phyloP scores from a whole-genome alignment of 2,113 vertebrate genomes.

The Oostethus manadensis region DNA sequence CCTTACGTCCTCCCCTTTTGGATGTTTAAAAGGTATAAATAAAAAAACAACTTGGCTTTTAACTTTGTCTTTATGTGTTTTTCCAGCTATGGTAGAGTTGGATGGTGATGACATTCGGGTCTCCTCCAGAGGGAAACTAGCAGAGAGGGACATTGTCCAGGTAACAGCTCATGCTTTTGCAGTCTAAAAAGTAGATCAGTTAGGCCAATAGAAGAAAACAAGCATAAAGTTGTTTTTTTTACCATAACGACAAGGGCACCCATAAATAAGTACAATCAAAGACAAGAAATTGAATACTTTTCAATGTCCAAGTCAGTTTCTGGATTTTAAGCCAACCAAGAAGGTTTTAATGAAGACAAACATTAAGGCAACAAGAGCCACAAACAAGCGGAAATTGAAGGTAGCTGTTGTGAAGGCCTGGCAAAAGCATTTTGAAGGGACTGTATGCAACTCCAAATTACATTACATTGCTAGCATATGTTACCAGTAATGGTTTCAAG shows the following conservation, averaged over 20 bases:
- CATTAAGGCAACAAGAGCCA: no score
- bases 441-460: no score
- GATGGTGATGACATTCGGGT: slow-evolving; percentile 90
- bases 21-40: neutral
- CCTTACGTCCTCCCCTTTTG: neutral
- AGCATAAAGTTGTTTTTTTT: neutral
- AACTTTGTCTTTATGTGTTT: slow-evolving; percentile 11
- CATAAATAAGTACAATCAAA: neutral
- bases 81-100: slow-evolving; percentile 90
- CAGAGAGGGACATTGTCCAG: slow-evolving; percentile 92
- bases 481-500: no score
- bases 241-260: neutral
- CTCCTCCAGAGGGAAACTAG: slow-evolving; percentile 86
- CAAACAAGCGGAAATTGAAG: no score
- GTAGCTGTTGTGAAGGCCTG: no score
- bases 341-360: no score
- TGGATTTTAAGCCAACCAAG: no score
- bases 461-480: no score
- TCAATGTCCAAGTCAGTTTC: no score
- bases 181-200: neutral
- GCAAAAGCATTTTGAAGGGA: no score
- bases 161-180: slow-evolving; percentile 59
- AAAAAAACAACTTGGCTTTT: neutral
- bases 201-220: neutral
- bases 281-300: neutral